Base-by-base conservation (phyloP, 2,888 invertebrate species). In the Calameuta pallipes region DNA sequence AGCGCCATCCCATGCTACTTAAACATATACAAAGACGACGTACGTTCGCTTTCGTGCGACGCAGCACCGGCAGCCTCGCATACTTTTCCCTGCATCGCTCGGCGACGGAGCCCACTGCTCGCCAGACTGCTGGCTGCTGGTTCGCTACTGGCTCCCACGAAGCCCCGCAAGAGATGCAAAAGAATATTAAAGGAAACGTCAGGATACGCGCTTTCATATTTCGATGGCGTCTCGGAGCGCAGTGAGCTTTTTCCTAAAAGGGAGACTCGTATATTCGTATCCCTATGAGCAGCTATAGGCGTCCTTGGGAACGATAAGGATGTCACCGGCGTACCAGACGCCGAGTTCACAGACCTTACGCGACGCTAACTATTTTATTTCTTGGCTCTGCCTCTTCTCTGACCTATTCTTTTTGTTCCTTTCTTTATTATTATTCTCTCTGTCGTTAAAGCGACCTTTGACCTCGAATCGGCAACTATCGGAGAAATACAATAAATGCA, bases 151-250 rank as follows among this genome's bases (percentile, higher is more conserved):
- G 41, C 31, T 13, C 70, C 13, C 70, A 15, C 13, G 70, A 33
- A 70, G 30, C 70, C 30, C 30, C 30, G 70, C 15, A 15, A 70
- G 37, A 35, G 36, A 35, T 69, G 78, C 75, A 37, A 83, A 80
- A 79, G 82, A 82, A 84, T 85, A 85, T 84, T 84, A 83, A 84
- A 83, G 80, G 80, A 85, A 83, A 84, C 78, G 78, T 76, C 78
- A 73, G 80, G 76, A 79, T 78, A 81, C 79, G 78, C 80, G 82
- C 78, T 82, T 83, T 84, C 82, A 81, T 81, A 83, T 84, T 81
- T 83, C 83, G 79, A 82, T 70, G 77, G 69, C 80, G 79, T 79
- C 35, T 35, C 23, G 74, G 74, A 34, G 35, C 35, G 74, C 31
- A 74, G 34, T 12, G 74, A 33, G 35, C 74, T 12, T 74, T 12